Conservation (phyloP, 30 jellyfish, hydroid and myxozoan species). For the Cassiopea xamachana region DNA sequence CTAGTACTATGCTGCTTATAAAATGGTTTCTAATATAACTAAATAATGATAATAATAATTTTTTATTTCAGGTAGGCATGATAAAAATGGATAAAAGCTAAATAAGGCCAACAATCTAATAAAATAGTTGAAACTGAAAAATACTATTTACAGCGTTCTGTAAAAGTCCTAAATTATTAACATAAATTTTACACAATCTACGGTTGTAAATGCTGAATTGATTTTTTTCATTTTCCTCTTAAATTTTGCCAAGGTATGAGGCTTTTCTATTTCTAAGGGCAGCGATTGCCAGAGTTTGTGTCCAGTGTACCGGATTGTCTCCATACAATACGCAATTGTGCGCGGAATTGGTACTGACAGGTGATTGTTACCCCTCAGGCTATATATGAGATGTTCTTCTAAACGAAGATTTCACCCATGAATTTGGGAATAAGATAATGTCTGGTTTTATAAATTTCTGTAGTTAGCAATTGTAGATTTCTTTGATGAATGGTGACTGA, state of each 20-base stretch:
- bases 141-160: no score
- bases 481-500: constrained; percentile 17
- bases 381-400: background rate
- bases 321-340: background rate
- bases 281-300: background rate
- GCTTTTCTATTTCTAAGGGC: constrained; percentile 5
- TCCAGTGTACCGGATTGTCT: background rate
- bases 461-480: background rate
- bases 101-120: no score
- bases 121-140: no score
- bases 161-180: no score
- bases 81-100: no score
- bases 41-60: no score
- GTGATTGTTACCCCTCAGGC: background rate
- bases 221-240: background rate
- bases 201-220: background rate
- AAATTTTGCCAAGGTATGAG: background rate
- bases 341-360: background rate
- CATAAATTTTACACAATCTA: no score
- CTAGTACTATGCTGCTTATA: no score
- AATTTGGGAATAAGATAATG: no score
- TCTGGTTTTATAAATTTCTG: no score
- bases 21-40: no score
- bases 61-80: no score
- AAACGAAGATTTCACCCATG: background rate